phyloP scores from a whole-genome alignment of 2,888 invertebrate species.

The Callyntrura sp. region DNA sequence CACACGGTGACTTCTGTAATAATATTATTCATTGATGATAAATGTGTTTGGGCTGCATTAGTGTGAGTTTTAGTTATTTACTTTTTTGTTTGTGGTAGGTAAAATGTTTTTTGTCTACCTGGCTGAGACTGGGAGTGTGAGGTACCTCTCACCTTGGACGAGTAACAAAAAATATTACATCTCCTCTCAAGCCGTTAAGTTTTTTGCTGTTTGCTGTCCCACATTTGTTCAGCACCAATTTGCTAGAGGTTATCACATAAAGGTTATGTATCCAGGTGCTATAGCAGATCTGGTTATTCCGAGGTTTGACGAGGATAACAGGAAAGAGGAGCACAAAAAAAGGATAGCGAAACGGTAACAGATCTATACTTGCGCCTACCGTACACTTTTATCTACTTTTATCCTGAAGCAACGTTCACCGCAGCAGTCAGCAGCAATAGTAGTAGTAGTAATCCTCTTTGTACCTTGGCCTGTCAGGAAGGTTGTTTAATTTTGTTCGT shows the following conservation, averaged over 20 bases:
- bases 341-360: too few species aligned
- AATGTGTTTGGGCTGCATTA: conserved; percentile 30
- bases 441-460: too few species aligned
- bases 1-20: conserved; percentile 59
- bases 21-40: conserved; percentile 38
- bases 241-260: too few species aligned
- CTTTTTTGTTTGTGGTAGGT: conserved; percentile 71
- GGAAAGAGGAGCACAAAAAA: too few species aligned
- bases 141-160: conserved; percentile 48
- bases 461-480: conserved; percentile 38
- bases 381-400: too few species aligned
- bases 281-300: too few species aligned
- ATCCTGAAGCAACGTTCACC: too few species aligned
- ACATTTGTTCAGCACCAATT: conserved; percentile 22
- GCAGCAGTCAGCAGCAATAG: too few species aligned
- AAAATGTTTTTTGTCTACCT: conserved; percentile 14
- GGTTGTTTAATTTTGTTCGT: conserved; percentile 53
- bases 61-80: conserved; percentile 37
- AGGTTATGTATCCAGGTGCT: too few species aligned
- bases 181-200: conserved; percentile 44
- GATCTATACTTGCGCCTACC: too few species aligned
- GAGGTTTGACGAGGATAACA: too few species aligned
- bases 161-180: conserved; percentile 18
- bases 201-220: not conserved
- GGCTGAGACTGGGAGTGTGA: conserved; percentile 37